Evolutionary conservation across 2,113 vertebrate species (phyloP).

Genomic region (Baryphthengus martii): DNA sequence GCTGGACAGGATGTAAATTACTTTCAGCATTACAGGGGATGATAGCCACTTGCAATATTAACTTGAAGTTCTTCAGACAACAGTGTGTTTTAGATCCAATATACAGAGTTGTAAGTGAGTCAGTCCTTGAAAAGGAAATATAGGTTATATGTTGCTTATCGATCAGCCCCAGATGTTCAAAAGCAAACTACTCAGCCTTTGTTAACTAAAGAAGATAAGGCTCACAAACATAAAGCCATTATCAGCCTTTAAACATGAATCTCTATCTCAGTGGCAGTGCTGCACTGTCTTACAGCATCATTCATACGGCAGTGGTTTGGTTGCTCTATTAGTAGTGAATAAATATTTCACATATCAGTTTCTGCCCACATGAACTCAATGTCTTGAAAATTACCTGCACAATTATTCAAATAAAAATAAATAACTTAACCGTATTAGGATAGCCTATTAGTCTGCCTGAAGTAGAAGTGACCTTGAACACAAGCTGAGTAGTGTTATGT

Average conservation of each 20-base stretch:
- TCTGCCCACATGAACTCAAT: not conserved
- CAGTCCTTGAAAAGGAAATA: conserved; percentile 17
- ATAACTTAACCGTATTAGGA: not conserved
- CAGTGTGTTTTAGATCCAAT: not conserved
- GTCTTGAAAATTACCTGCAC: not conserved
- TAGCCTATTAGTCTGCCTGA: not conserved
- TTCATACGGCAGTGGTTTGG: not conserved
- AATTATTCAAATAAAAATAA: conserved; percentile 59
- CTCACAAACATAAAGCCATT: not conserved
- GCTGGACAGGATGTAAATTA: not conserved
- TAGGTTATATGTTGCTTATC: not conserved
- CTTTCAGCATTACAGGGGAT: not conserved
- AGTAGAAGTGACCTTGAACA: conserved; percentile 58
- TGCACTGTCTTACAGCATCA: not conserved
- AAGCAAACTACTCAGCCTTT: not conserved
- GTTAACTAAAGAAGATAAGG: conserved; percentile 34
- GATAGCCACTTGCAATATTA: not conserved
- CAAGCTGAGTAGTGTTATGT: not conserved
- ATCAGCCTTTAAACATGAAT: conserved; percentile 14
- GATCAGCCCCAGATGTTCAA: conserved; percentile 8
- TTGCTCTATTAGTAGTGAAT: not conserved
- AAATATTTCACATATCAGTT: conserved; percentile 26
- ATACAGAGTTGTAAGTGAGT: not conserved
- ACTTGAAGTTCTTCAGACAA: not conserved
- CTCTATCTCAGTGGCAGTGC: not conserved